Evolutionary conservation across 2,888 invertebrate species (phyloP), one percentile per base, ranked within the genome.

Genomic region (Platycheirus albimanus): DNA sequence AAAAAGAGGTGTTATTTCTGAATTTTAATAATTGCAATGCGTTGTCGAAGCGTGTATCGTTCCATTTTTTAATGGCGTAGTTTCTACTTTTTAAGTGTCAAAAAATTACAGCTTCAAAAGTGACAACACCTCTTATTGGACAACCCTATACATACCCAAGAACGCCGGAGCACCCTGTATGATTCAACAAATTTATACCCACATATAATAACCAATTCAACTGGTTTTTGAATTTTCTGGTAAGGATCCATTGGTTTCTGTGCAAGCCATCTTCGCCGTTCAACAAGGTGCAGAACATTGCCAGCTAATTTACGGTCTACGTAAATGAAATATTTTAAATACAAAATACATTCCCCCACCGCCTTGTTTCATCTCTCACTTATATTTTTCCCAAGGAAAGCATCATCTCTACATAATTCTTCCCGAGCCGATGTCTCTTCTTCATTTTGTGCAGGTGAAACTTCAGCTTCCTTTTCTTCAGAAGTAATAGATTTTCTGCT

Each of bases 171-270:
- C 8, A 33, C 24, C 24, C 24, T 3, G 24, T 24, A 24, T n/a
- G n/a, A 24, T 6, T 24, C 6, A 24, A 4, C 24, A 33, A 8
- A 33, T 3, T 24, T 49, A 41, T 69, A 87, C 90, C 88, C 89
- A 92, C 92, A 90, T 72, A 92, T 92, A 36, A 92, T 90, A 11
- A 92, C 92, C 80, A 89, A 91, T 87, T 91, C 89, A 6, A 91
- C 91, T 10, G 92, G 91, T 30, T 86, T 87, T 36, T 89, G 66
- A 47, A 91, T 84, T 36, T 86, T 86, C 3, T 87, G 84, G 17
- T 88, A 88, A 5, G 89, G 85, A 30, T 89, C 89, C 71, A 91
- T 86, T 3, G 92, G 91, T 20, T 88, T 89, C 85, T 92, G 92
- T 7, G 92, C 92, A 51, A 92, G 86, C 92, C 92, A 92, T 56